Percentiles rank a stretch among this genome's conserved stretches.
Evolutionary conservation across 1,140 invertebrate species (phyloP).

Genomic region (Eueides isabella): DNA sequence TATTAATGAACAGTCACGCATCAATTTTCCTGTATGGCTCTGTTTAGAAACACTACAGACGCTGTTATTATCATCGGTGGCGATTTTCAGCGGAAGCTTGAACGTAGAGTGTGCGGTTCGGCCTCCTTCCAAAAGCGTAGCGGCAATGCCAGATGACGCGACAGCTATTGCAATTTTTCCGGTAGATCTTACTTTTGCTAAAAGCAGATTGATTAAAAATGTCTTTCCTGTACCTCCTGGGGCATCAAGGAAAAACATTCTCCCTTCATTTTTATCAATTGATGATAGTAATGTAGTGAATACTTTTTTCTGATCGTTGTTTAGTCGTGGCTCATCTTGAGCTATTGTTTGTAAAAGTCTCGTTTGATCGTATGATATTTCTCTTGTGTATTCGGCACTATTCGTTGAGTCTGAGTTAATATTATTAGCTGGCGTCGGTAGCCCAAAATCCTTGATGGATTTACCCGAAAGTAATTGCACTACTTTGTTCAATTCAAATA

Average conservation of each 20-base stretch:
- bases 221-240: conserved; percentile 21
- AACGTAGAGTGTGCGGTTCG: conserved; percentile 82
- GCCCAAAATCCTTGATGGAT: conserved; percentile 36
- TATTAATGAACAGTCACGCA: conserved; percentile 52
- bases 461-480: conserved; percentile 47
- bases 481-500: conserved; percentile 48
- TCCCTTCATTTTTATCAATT: conserved; percentile 39
- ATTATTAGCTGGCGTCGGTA: conserved; percentile 38
- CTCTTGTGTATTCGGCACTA: conserved; percentile 40
- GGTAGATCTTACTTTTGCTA: conserved; percentile 54
- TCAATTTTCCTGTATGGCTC: conserved; percentile 49
- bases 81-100: conserved; percentile 54
- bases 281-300: conserved; percentile 35
- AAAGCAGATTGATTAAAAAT: conserved; percentile 44
- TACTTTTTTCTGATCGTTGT: conserved; percentile 42
- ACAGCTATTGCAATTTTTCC: conserved; percentile 78
- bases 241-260: conserved; percentile 26
- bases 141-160: conserved; percentile 70
- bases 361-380: conserved; percentile 44
- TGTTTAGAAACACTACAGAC: conserved; percentile 54
- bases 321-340: conserved; percentile 43
- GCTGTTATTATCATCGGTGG: conserved; percentile 43
- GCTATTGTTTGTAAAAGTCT: conserved; percentile 49
- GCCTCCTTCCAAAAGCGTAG: conserved; percentile 79
- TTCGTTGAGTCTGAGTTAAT: conserved; percentile 39